Conservation (phyloP, 2,113 vertebrate species). For the Xenotilapia caudafasciata region DNA sequence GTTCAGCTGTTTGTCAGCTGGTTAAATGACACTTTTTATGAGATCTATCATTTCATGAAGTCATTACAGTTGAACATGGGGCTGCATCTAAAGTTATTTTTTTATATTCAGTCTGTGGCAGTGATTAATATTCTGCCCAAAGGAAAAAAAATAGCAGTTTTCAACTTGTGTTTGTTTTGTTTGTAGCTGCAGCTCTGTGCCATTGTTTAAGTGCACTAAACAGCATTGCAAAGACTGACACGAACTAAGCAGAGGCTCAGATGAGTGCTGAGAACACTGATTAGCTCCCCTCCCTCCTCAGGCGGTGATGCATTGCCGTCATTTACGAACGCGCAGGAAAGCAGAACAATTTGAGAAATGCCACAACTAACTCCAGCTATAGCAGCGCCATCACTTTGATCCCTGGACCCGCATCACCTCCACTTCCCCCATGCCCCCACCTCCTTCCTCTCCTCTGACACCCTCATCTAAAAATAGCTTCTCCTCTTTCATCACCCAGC, state of each 20-base stretch:
- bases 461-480: constrained; percentile 54
- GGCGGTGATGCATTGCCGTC: constrained; percentile 7
- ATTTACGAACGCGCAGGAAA: not conserved
- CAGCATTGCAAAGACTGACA: not conserved
- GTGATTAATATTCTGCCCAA: not conserved
- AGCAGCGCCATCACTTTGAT: not conserved
- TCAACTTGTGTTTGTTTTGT: not conserved
- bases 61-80: not conserved
- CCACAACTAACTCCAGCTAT: not conserved
- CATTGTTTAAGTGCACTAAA: not conserved
- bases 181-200: not conserved
- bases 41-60: not conserved
- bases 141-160: not conserved
- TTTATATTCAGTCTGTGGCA: not conserved
- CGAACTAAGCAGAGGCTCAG: not conserved
- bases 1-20: not conserved
- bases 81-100: not conserved
- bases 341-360: constrained; percentile 12
- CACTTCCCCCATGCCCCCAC: not conserved
- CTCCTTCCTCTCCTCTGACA: not conserved
- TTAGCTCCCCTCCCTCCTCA: not conserved
- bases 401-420: not conserved
- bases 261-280: not conserved
- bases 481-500: constrained; percentile 36
- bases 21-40: not conserved